Evolutionary conservation across 2,797 vertebrate species (phyloP), one percentile per base, ranked within the genome.

Genomic region (Chelidonichthys spinosus): DNA sequence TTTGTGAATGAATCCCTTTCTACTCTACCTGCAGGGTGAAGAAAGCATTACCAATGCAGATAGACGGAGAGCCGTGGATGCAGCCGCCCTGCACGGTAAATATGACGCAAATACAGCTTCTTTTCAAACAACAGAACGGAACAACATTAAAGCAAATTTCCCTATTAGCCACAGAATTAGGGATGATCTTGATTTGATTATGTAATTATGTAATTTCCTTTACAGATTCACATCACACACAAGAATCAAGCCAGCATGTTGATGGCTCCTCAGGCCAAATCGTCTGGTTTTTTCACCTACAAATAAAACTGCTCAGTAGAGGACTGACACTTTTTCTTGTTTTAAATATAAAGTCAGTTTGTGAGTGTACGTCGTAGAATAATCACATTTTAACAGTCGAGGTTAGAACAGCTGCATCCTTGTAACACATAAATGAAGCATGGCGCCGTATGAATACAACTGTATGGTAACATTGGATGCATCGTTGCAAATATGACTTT

Each of bases 21-120:
- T 64, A 11, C 39, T 76, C 75, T 32, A 6, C 62, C 47, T 35
- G 18, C 78, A 98, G 97, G 92, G 98, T 97, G 14, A 95, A 93
- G 84, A 97, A 97, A 89, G 89, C 95, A 6, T 92, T 99, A 56
- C 97, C 97, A 17, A 99, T 99, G 97, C 97, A 99, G 92, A 96
- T 99, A 18, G 97, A 99, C 0, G 97, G 97, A 36, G 97, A 99
- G 77, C 97, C 97, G 0, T 99, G 97, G 97, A 97, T 99, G 95
- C 97, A 98, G 89, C 94, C 97, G 0, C 97, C 97, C 32, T 98
- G 97, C 93, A 98, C 95, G 2, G 97, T 99, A 90, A 95, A 61
- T 43, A 52, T 33, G 2, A 49, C 40, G 44, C n/a, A 50, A 2
- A 81, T 25, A 67, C n/a, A 11, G 7, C 32, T 11, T 47, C 39